A percentile compares a stretch with the other conserved stretches of the same genome.
phyloP scores from a whole-genome alignment of 2,797 vertebrate species.

The Pempheris klunzingeri region DNA sequence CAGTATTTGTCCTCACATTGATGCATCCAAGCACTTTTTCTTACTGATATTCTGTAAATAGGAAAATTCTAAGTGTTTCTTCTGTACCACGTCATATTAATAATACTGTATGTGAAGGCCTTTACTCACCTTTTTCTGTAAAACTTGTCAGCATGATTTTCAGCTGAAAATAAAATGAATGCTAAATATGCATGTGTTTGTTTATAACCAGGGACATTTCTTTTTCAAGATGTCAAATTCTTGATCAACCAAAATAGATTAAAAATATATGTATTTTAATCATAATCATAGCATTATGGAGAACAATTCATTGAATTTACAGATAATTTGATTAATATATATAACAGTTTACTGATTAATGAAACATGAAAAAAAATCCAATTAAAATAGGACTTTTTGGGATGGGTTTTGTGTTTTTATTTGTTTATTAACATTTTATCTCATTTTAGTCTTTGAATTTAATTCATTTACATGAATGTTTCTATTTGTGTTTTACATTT shows the following conservation, averaged over 20 bases:
- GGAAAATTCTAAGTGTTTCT: constrained; percentile 66
- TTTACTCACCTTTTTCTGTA: constrained; percentile 65
- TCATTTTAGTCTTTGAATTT: no score
- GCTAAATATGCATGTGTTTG: constrained; percentile 50
- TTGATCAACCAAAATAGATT: neutral
- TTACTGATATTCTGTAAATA: constrained; percentile 76
- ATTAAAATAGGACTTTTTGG: no score
- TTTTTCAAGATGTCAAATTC: neutral
- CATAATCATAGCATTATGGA: neutral
- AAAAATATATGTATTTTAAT: neutral
- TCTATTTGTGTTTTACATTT: neutral
- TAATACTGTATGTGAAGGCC: constrained; percentile 72
- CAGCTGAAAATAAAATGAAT: constrained; percentile 71
- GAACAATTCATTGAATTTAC: neutral
- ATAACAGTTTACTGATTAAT: neutral
- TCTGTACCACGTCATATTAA: constrained; percentile 69
- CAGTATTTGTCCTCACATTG: constrained; percentile 65
- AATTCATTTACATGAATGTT: neutral
- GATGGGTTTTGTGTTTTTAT: neutral
- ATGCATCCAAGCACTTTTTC: constrained; percentile 83
- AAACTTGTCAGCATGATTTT: constrained; percentile 75
- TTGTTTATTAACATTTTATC: neutral
- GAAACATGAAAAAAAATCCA: no score
- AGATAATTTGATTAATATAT: neutral
- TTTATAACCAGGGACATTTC: neutral